Percentiles rank a stretch among this genome's conserved stretches.
Conservation (phyloP, 2,797 vertebrate species). For the Phataginus tetradactyla region DNA sequence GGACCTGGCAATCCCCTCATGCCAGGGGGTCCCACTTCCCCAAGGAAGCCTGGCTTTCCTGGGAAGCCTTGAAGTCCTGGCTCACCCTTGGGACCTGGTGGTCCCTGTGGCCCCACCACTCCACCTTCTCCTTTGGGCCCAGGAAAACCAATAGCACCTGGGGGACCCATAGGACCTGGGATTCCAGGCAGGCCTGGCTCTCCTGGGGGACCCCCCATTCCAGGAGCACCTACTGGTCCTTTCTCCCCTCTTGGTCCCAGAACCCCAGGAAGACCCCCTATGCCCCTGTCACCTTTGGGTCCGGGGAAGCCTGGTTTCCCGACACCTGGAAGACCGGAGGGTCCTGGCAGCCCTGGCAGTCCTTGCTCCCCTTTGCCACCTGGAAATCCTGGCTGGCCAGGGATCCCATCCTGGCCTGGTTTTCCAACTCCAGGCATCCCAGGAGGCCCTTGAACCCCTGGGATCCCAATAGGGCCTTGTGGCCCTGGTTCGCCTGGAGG, state of each 20-base stretch:
- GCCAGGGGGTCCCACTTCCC: slow-evolving; percentile 93
- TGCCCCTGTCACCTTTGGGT: slow-evolving; percentile 94
- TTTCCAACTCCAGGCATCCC: slow-evolving; percentile 93
- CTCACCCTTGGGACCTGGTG: slow-evolving; percentile 92
- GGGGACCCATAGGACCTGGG: slow-evolving; percentile 92
- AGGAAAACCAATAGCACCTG: slow-evolving; percentile 93
- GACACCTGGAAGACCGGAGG: slow-evolving; percentile 93
- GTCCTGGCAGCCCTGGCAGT: slow-evolving; percentile 92
- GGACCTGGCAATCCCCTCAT: slow-evolving; percentile 93
- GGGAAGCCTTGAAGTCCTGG: slow-evolving; percentile 92
- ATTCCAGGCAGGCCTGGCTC: slow-evolving; percentile 92
- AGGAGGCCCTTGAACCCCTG: slow-evolving; percentile 91
- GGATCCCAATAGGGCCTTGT: slow-evolving; percentile 89
- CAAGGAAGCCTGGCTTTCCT: slow-evolving; percentile 92
- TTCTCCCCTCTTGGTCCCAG: slow-evolving; percentile 94
- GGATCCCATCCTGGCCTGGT: slow-evolving; percentile 93
- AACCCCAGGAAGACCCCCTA: slow-evolving; percentile 90
- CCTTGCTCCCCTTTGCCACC: slow-evolving; percentile 95
- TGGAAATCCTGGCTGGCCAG: slow-evolving; percentile 92
- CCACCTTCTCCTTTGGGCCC: slow-evolving; percentile 95
- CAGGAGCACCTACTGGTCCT: slow-evolving; percentile 91
- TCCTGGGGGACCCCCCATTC: slow-evolving; percentile 91
- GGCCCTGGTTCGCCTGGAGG: slow-evolving; percentile 91
- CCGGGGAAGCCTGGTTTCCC: slow-evolving; percentile 96
- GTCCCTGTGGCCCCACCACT: slow-evolving; percentile 89